Evolutionary conservation across 2,797 vertebrate genomes (phyloP).

Genomic region (Acomys russatus): DNA sequence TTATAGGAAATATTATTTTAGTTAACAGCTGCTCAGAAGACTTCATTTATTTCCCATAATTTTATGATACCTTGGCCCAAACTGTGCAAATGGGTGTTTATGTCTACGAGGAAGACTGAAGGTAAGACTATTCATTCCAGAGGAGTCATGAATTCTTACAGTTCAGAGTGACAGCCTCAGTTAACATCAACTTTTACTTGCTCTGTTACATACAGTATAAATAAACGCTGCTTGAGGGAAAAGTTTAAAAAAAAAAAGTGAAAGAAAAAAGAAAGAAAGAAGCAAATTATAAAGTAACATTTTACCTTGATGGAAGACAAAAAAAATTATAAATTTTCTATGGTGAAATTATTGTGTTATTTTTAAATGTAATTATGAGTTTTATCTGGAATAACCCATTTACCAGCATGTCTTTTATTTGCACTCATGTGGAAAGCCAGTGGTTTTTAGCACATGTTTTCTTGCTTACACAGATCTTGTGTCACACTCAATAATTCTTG

Average conservation of each 20-base stretch:
- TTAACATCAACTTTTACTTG: constrained; percentile 48
- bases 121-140: constrained; percentile 32
- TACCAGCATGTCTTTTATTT: constrained; percentile 40
- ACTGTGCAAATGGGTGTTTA: constrained; percentile 46
- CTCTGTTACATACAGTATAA: constrained; percentile 34
- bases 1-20: constrained; percentile 68
- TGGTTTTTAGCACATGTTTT: constrained; percentile 55
- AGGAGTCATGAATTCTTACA: not conserved
- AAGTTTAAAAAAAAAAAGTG: not conserved
- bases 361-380: constrained; percentile 65
- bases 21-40: constrained; percentile 72
- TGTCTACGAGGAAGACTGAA: constrained; percentile 61
- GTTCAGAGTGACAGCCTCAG: constrained; percentile 13
- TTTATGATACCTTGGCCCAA: constrained; percentile 72
- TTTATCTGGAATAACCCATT: constrained; percentile 48
- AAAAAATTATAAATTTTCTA: constrained; percentile 62
- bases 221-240: constrained; percentile 58
- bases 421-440: constrained; percentile 53
- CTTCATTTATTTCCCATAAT: constrained; percentile 66
- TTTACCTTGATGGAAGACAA: constrained; percentile 29
- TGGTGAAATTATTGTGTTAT: constrained; percentile 59
- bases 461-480: not conserved
- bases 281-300: constrained; percentile 19
- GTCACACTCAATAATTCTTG: constrained; percentile 32
- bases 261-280: not conserved